Percentiles rank a stretch among this genome's conserved stretches.
Conservation (phyloP, 2,113 vertebrate species). For the Mesocricetus auratus region DNA sequence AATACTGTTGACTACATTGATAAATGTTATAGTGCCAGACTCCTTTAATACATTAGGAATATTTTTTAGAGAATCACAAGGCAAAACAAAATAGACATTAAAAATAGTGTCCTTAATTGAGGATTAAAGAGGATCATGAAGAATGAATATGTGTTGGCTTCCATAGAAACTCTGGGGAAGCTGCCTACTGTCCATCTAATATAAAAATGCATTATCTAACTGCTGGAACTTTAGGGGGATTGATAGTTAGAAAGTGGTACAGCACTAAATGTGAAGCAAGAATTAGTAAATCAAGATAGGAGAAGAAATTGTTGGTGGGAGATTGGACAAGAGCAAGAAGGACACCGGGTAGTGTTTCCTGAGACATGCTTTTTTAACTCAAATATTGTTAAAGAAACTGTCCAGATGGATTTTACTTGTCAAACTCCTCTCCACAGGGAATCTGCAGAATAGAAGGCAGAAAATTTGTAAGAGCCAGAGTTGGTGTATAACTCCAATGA, state of each 20-base stretch:
- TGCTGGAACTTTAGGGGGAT: background rate
- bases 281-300: background rate
- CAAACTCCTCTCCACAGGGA: background rate
- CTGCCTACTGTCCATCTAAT: background rate
- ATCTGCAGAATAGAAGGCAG: background rate
- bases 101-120: background rate
- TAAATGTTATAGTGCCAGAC: background rate
- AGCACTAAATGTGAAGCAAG: background rate
- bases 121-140: background rate
- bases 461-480: background rate
- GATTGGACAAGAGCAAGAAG: background rate
- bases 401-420: background rate
- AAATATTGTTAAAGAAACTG: background rate
- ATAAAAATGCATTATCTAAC: background rate
- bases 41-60: background rate
- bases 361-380: background rate
- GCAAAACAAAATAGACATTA: background rate
- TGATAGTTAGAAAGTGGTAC: fast-evolving
- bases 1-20: background rate
- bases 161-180: background rate
- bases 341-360: background rate
- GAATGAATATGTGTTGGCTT: background rate
- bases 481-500: background rate
- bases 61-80: background rate
- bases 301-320: background rate